Conservation (phyloP, 1,140 invertebrate genomes). For the Dendroctonus ponderosae region DNA sequence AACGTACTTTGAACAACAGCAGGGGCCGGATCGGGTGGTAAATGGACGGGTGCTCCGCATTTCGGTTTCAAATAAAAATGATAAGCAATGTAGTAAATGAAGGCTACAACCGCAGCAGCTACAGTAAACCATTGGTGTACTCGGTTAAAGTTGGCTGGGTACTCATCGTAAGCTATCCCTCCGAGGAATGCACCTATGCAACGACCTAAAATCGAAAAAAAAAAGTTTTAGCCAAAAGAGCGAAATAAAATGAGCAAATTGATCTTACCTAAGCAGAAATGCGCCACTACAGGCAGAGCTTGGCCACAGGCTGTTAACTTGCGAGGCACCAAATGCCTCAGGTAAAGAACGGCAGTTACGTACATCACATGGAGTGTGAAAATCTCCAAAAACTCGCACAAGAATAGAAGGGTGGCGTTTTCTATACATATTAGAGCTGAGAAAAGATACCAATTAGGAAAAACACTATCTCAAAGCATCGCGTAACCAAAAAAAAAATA, state of each 20-base stretch:
- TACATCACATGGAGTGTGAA: conserved; percentile 81
- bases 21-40: conserved; percentile 42
- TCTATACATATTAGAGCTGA: conserved; percentile 63
- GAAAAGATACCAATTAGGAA: conserved; percentile 8
- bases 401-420: conserved; percentile 64
- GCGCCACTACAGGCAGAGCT: conserved; percentile 75
- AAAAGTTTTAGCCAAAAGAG: neutral
- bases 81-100: conserved; percentile 67
- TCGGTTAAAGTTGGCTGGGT: conserved; percentile 39
- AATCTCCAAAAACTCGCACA: conserved; percentile 75
- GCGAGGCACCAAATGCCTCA: conserved; percentile 75
- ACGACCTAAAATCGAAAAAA: conserved; percentile 33
- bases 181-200: conserved; percentile 51
- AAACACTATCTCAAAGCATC: too few relatives aligned
- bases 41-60: conserved; percentile 59
- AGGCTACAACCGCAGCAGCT: conserved; percentile 60
- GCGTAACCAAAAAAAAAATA: too few relatives aligned
- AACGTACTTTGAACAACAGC: conserved; percentile 47
- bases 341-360: conserved; percentile 79
- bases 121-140: conserved; percentile 56
- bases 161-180: conserved; percentile 43
- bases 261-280: conserved; percentile 72
- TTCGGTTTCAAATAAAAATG: conserved; percentile 68
- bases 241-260: neutral
- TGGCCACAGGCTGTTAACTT: conserved; percentile 80